Conservation (phyloP, 2,113 vertebrate genomes). For the Bufo bufo region DNA sequence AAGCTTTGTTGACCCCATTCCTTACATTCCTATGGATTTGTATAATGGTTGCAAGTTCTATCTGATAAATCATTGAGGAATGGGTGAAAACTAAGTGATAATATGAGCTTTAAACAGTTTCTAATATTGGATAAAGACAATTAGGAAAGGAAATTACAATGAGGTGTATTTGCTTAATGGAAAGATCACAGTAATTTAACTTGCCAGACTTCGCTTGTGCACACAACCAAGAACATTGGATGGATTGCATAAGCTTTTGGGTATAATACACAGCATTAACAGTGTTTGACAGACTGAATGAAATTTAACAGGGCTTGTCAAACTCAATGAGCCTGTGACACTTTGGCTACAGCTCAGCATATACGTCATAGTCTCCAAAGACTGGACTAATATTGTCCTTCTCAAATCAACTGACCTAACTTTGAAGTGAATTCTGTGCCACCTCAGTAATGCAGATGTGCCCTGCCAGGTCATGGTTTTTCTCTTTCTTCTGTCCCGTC, state of each 20-base stretch:
- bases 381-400: conserved; percentile 45
- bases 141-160: background rate
- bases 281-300: conserved; percentile 39
- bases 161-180: background rate
- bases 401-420: conserved; percentile 7
- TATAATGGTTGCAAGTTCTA: background rate
- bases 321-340: conserved; percentile 27
- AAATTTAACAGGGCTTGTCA: conserved; percentile 47
- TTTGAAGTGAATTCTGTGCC: conserved; percentile 35
- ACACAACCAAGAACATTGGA: background rate
- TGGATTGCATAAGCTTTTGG: background rate
- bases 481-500: conserved; percentile 19
- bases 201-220: background rate
- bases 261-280: conserved; percentile 26
- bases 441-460: conserved; percentile 11
- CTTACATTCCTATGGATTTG: background rate
- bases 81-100: background rate
- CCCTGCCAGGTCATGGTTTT: conserved; percentile 37
- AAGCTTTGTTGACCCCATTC: background rate
- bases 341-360: background rate
- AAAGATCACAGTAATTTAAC: background rate
- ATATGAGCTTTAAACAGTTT: background rate
- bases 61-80: background rate
- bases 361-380: conserved; percentile 49
- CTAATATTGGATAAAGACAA: background rate